Evolutionary conservation across 2,888 invertebrate genomes (phyloP), one percentile per base, ranked within the genome.

Genomic region (Dryocosmus kuriphilus): DNA sequence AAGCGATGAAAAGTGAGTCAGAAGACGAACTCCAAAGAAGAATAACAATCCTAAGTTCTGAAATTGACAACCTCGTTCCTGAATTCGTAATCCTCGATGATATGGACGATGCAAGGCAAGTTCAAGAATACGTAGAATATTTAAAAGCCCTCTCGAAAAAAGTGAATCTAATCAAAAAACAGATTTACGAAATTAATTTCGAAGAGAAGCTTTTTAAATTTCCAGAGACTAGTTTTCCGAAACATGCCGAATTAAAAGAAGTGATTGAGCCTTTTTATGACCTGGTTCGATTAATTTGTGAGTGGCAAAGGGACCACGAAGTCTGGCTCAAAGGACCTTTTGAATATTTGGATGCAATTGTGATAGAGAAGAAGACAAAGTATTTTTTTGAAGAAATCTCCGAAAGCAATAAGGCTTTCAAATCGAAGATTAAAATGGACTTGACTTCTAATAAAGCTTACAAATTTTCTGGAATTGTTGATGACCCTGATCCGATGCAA

Each of bases 251-350:
- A 80, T 92, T 94, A 57, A 91, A 90, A 14, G 90, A 90, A 57
- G 85, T 88, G 19, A 84, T 90, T 24, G 30, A 82, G 57, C 89
- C 90, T 2, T 90, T 91, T 75, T 83, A 88, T 79, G 82, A 83
- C n/a, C 85, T 92, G 0, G 86, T 94, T 60, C 92, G 92, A 5
- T 90, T 93, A 1, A 92, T 93, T 61, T 89, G 92, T 80, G 92
- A 92, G 75, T 94, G 94, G 94, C 93, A 93, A 83, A 92, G 92
- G 81, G 92, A 93, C 61, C 92, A 94, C 85, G 93, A 92, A 80
- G 92, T 94, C 27, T 94, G 94, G 93, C 91, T 94, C 91, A 93
- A 94, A 83, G 94, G 94, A 0, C 92, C 93, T 1, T 94, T 94
- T 85, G 90, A 93, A 80, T 93, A 93, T 74, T 91, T 94, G 19